Base-by-base conservation (phyloP, 1,140 invertebrate genomes). In the Drosophila grimshawi region DNA sequence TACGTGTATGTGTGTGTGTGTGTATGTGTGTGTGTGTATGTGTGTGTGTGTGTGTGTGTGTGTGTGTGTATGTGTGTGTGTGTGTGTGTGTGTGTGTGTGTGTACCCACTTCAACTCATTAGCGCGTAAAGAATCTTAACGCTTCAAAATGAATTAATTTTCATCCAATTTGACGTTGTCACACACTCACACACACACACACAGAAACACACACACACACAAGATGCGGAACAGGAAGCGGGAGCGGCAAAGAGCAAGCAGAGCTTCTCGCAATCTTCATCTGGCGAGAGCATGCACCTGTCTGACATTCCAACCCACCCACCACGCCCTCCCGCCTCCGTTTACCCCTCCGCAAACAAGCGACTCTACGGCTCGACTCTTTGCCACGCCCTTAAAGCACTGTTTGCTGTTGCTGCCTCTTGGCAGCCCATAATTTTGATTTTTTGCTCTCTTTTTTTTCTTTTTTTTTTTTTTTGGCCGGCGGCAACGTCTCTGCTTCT, bases 141-240 rank as follows among this genome's bases (percentile, higher is more conserved):
- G 83, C 83, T 89, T 89, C 80, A 89, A 89, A 88, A 89, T 85
- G 83, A 89, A 88, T 88, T 88, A 88, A 88, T 88, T 88, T 80
- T 83, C 77, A 88, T 89, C 77, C 85, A 80, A 77, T 89, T 89
- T 89, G 83, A 60, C 80, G 77, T 75, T 76, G 83, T 75, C 77
- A 64, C 83, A 67, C 59, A 60, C 48, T 49, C 52, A 35, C 48
- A 33, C 6, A 48, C 29, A 66, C 48, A 60, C 27, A 57, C 6
- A 49, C 32, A 32, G 32, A 53, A 19, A 49, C 19, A 19, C 19
- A 19, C 45, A 35, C 39, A 27, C 5, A 46, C 37, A 55, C 8
- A 60, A 10, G 32, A 7, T 8, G 7, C 8, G 32, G 3, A 48
- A 46, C 49, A 61, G 68, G 68, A 64, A 57, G 70, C 75, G 60